These are phyloP conservation scores for Rhingia campestris DNA, from an alignment of 2,888 invertebrate species.

Conservation along the genomic window DNA sequence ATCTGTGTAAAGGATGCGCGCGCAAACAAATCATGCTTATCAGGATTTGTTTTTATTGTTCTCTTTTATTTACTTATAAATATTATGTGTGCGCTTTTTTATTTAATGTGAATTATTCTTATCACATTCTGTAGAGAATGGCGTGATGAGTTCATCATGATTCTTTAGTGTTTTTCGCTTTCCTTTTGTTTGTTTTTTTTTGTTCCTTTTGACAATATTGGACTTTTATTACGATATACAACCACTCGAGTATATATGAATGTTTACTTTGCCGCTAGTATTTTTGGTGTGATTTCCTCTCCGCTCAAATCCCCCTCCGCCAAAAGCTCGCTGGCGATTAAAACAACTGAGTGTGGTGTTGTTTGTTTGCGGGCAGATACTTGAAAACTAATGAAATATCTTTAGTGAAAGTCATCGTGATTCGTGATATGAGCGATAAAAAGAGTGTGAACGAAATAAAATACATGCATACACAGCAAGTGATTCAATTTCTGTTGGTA, in stretches of 20 bases:
- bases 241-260: background rate
- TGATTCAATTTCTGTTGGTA: slow-evolving; percentile 1
- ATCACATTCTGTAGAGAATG: slow-evolving; percentile 64
- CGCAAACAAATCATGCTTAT: slow-evolving; percentile 47
- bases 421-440: slow-evolving; percentile 44
- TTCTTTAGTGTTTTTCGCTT: slow-evolving; percentile 37
- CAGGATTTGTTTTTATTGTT: slow-evolving; percentile 4
- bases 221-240: slow-evolving; percentile 34
- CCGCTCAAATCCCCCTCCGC: background rate
- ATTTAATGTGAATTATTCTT: slow-evolving; percentile 52
- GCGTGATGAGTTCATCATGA: slow-evolving; percentile 70
- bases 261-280: slow-evolving; percentile 9
- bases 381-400: slow-evolving; percentile 49
- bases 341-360: slow-evolving; percentile 28
- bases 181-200: slow-evolving; percentile 21
- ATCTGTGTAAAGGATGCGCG: background rate
- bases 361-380: background rate
- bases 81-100: slow-evolving; percentile 16
- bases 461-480: background rate
- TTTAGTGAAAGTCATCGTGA: slow-evolving; percentile 70
- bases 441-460: background rate
- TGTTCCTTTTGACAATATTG: slow-evolving; percentile 17
- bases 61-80: slow-evolving; percentile 1
- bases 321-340: slow-evolving; percentile 19
- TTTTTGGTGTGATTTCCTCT: slow-evolving; percentile 22